Evolutionary conservation across 2,888 invertebrate genomes (phyloP).

Genomic region (Mythimna ferrago): DNA sequence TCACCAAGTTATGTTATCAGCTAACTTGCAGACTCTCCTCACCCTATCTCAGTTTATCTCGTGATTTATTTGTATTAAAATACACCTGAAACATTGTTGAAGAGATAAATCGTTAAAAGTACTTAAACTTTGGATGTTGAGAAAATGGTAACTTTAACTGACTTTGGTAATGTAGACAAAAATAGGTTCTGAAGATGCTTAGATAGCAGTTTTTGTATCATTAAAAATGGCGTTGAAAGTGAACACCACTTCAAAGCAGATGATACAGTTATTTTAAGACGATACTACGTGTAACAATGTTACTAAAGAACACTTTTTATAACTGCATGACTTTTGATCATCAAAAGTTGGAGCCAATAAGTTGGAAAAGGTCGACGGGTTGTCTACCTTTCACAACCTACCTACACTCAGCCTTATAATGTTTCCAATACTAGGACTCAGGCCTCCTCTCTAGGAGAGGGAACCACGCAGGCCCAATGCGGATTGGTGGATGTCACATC

Average conservation of each 20-base stretch:
- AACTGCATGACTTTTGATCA: no score
- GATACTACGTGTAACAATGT: background rate
- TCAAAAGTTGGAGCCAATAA: background rate
- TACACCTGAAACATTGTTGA: constrained; percentile 33
- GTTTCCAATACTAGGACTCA: no score
- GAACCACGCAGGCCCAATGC: no score
- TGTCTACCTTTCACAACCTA: background rate
- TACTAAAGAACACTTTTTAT: background rate
- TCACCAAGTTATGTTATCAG: constrained; percentile 40
- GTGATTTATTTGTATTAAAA: constrained; percentile 46
- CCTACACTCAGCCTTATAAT: no score
- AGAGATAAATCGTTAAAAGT: constrained; percentile 26
- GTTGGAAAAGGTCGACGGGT: background rate
- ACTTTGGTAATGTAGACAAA: background rate
- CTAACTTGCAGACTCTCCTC: constrained; percentile 22
- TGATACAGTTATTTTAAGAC: background rate
- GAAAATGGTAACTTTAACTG: background rate
- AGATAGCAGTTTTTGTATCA: background rate
- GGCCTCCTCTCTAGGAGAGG: no score
- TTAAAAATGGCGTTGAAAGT: background rate
- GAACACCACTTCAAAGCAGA: background rate
- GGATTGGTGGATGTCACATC: no score
- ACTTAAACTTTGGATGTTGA: constrained; percentile 13
- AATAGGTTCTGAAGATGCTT: background rate
- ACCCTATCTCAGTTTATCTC: constrained; percentile 29